Evolutionary conservation across 2,797 vertebrate species (phyloP), one percentile per base, ranked within the genome.

Genomic region (Loris lydekkerianus): DNA sequence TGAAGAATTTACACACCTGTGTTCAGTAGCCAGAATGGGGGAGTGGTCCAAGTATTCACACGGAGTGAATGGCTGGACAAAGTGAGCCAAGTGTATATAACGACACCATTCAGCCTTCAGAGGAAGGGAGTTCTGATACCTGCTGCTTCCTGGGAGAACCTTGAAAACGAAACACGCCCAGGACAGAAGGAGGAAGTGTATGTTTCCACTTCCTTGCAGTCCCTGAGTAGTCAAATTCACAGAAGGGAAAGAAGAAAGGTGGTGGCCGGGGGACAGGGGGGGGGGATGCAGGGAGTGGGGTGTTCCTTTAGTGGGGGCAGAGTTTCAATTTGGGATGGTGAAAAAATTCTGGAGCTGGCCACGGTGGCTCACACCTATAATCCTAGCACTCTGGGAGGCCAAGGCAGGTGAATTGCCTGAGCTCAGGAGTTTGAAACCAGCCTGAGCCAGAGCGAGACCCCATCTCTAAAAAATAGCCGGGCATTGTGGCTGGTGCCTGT

Each of bases 251-350:
- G 84, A 9, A 43, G 49, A 70, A 21, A 1, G 20, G n/a, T 21
- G 23, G 56, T 25, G 25, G 3, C 18, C 3, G 2, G n/a, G 29
- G 1, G 3, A 2, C 9, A 25, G 17, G 4, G 7, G 5, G 5
- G 13, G 15, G 5, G 9, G 8, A 53, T 53, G 14, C 6, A 9
- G 14, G 9, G 10, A 4, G 6, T 31, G 31, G 34, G 37, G 29
- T 61, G 11, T 29, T 5, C 5, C 1, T 85, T 49, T 76, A 3
- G 15, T 72, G 34, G 69, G 25, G 4, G 4, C 61, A n/a, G 88
- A 56, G 11, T 72, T 94, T 75, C 80, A 60, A 34, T 27, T 49
- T 23, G 75, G 67, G 40, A 46, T 13, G 13, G 49, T 49, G 34
- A 10, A 60, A 25, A 13, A 49, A 53, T 61, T 67, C 70, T 15